Evolutionary conservation across 2,888 invertebrate genomes (phyloP).

Genomic region (Latrodectus hesperus): DNA sequence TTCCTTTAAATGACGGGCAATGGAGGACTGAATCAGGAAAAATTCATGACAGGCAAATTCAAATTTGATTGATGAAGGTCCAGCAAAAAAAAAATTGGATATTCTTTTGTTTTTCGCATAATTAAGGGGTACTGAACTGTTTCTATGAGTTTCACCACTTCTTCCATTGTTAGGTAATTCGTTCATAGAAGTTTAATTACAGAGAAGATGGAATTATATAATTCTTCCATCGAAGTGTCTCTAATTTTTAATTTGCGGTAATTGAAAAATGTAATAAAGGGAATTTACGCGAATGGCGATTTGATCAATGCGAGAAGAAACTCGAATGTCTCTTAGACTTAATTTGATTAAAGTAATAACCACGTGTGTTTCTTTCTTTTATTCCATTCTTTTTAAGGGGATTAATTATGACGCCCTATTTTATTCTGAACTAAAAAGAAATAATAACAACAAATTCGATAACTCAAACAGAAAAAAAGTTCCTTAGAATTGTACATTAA

Average conservation of each 20-base stretch:
- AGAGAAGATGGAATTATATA: not conserved
- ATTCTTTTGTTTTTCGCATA: not conserved
- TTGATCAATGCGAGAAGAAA: too few relatives aligned
- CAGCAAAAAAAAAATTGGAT: not conserved
- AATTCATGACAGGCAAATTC: not conserved
- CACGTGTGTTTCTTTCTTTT: too few relatives aligned
- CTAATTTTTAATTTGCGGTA: not conserved
- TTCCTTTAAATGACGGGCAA: not conserved
- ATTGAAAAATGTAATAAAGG: not conserved
- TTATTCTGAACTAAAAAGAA: too few relatives aligned
- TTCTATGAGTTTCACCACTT: not conserved
- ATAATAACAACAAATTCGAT: too few relatives aligned
- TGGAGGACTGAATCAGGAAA: not conserved
- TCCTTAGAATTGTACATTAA: too few relatives aligned
- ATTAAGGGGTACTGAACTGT: not conserved
- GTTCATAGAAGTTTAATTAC: slow-evolving; percentile 1
- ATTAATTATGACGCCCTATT: too few relatives aligned
- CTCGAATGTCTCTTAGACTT: too few relatives aligned
- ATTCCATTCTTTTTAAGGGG: too few relatives aligned
- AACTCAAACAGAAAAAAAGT: too few relatives aligned
- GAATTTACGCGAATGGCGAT: too few relatives aligned
- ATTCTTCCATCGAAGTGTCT: not conserved
- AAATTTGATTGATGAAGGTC: not conserved
- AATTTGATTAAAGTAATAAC: too few relatives aligned
- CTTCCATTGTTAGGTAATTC: not conserved